Evolutionary conservation across 2,888 invertebrate species (phyloP).

Genomic region (Melipona beecheii): DNA sequence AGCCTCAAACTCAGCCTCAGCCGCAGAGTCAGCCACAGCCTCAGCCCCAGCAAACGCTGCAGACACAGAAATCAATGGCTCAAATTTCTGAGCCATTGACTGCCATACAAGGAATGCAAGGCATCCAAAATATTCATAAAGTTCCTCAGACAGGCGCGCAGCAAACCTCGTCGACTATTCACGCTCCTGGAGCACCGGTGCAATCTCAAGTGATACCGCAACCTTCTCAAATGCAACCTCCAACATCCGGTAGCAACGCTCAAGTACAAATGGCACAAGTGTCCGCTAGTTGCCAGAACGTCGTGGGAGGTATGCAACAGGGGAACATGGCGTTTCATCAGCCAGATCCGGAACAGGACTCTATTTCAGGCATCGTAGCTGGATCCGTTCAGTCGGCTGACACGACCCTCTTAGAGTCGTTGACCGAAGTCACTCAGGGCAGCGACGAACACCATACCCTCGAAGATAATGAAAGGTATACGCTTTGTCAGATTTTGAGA

Average conservation of each 20-base stretch:
- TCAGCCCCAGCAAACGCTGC: slow-evolving; percentile 70
- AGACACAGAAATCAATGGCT: slow-evolving; percentile 72
- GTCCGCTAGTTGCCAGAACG: slow-evolving; percentile 76
- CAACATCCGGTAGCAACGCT: slow-evolving; percentile 82
- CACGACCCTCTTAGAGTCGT: slow-evolving; percentile 82
- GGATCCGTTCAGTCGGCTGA: slow-evolving; percentile 76
- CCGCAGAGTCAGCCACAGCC: slow-evolving; percentile 79
- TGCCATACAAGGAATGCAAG: slow-evolving; percentile 79
- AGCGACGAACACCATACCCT: slow-evolving; percentile 81
- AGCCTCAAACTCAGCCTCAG: slow-evolving; percentile 79
- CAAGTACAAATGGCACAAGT: slow-evolving; percentile 79
- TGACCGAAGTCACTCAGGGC: slow-evolving; percentile 83
- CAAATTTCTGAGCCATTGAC: slow-evolving; percentile 80
- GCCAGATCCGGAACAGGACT: slow-evolving; percentile 80
- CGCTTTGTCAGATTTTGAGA: background rate
- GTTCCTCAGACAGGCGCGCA: slow-evolving; percentile 79
- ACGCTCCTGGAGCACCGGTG: slow-evolving; percentile 71
- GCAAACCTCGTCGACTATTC: slow-evolving; percentile 74
- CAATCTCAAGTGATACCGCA: slow-evolving; percentile 81
- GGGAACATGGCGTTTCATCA: slow-evolving; percentile 77
- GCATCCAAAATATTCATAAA: slow-evolving; percentile 81
- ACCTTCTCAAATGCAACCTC: slow-evolving; percentile 85
- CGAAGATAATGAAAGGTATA: slow-evolving; percentile 84
- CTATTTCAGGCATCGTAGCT: slow-evolving; percentile 74
- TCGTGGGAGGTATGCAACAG: slow-evolving; percentile 75